Evolutionary conservation across 2,888 invertebrate genomes (phyloP), one percentile per base, ranked within the genome.

Genomic region (Melanotus villosus): DNA sequence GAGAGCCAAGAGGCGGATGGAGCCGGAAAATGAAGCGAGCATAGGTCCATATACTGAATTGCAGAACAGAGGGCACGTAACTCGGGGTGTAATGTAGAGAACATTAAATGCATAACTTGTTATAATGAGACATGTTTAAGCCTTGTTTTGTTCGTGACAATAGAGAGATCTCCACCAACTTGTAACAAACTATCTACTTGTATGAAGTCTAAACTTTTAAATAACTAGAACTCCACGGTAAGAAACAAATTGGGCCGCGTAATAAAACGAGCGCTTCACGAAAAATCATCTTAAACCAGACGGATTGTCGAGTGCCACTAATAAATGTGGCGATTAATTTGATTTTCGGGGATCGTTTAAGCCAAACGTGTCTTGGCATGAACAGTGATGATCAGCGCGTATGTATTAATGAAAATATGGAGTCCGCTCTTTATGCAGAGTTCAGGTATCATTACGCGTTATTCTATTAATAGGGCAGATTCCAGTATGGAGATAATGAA

Each of bases 61-160:
- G 43, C 62, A 58, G 50, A 60, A 66, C 59, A 45, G 63, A 36
- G 14, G 66, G 56, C 64, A 65, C 41, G 66, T 45, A 70, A 58
- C 70, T 57, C 63, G 66, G 47, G 21, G 59, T 63, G 68, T 67
- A 67, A 65, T 60, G 70, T 56, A 65, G 62, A 60, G 56, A 66
- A 65, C 70, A 70, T 70, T 72, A 72, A 72, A 50, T 64, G 62
- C 63, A 66, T 70, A 69, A 72, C 67, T 70, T 67, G 65, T 69
- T 72, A 56, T 68, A 59, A 63, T 70, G 66, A 70, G 62, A 67
- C 70, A 66, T 66, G 65, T 57, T 65, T 65, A 70, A 59, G 54
- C 32, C 54, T 30, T 38, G 41, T 50, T 41, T 57, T 57, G 57
- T 60, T 60, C 45, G 32, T 56, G 50, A 68, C 58, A 65, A 65